A percentile compares a stretch with the other conserved stretches of the same genome.
phyloP scores from a whole-genome alignment of 2,797 vertebrate genomes.

The Limnodromus scolopaceus region DNA sequence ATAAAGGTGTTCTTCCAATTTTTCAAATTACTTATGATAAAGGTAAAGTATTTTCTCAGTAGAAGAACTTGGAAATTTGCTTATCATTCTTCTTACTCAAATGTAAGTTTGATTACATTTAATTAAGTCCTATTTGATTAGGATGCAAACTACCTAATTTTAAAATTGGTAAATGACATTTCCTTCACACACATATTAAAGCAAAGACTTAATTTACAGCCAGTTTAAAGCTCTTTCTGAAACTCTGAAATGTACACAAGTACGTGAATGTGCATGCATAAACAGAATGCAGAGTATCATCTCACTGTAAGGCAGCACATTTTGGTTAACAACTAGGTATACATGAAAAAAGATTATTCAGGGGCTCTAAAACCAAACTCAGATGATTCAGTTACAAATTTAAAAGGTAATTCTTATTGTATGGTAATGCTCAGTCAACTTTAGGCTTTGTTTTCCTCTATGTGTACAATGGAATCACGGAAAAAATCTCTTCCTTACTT shows the following conservation, averaged over 20 bases:
- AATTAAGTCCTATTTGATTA: not conserved
- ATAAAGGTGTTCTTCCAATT: accelerated
- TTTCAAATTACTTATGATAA: not conserved
- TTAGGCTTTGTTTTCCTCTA: not conserved
- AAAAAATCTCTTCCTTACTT: not conserved
- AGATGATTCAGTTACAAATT: not conserved
- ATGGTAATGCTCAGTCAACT: not conserved
- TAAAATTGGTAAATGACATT: not conserved
- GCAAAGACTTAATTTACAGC: not conserved
- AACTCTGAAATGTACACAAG: not conserved
- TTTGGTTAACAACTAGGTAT: not conserved
- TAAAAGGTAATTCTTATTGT: not conserved
- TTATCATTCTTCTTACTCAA: not conserved
- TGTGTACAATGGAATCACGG: not conserved
- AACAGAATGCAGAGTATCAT: not conserved
- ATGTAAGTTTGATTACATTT: not conserved
- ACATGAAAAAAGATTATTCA: not conserved
- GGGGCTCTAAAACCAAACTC: not conserved
- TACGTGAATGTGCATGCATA: not conserved
- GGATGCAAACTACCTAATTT: not conserved
- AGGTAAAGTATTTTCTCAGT: not conserved
- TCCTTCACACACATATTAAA: not conserved
- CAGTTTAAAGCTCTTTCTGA: not conserved
- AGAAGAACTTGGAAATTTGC: not conserved
- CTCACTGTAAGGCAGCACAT: not conserved